Evolutionary conservation across 2,888 invertebrate genomes (phyloP), one percentile per base, ranked within the genome.

Genomic region (Tetropium fuscum): DNA sequence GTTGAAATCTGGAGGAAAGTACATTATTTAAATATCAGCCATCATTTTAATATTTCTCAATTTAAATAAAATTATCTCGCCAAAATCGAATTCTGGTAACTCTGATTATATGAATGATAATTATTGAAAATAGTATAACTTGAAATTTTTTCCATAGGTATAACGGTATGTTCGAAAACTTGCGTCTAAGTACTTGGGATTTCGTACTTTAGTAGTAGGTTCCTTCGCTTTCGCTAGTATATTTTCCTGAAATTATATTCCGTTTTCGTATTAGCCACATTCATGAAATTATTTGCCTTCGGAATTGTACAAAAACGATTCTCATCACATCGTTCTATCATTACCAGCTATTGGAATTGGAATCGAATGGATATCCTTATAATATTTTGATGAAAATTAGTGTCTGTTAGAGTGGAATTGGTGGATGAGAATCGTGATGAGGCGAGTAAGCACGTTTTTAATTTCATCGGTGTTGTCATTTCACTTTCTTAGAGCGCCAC

Each of bases 391-490:
- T 57, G 61, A 45, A 53, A 61, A 68, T 68, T 65, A 65, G 64
- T 60, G 63, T 48, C 57, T 51, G 69, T 62, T 65, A 63, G 60
- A 60, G 61, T 25, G 58, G 53, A 64, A 64, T 60, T 51, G 62
- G 55, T 54, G 60, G 57, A 66, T 66, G 66, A 59, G 64, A 66
- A 68, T 71, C 73, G 73, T 73, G 73, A 68, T 68, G 69, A 66
- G 61, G 69, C 73, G 68, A 66, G 73, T 77, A 76, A 78, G 79
- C 80, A 80, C 80, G 80, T 80, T 80, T 80, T 80, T 80, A 80
- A 80, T 80, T 80, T 79, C 76, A 78, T 77, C 75, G 69, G 70
- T 64, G 78, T 79, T 80, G 80, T 79, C 80, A 77, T 78, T 79
- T 79, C 78, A 77, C 79, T 78, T 77, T 73, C 74, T 72, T 45